These are phyloP conservation scores for Dicaeum eximium DNA, from an alignment of 2,113 vertebrate species.

Conservation along the genomic window DNA sequence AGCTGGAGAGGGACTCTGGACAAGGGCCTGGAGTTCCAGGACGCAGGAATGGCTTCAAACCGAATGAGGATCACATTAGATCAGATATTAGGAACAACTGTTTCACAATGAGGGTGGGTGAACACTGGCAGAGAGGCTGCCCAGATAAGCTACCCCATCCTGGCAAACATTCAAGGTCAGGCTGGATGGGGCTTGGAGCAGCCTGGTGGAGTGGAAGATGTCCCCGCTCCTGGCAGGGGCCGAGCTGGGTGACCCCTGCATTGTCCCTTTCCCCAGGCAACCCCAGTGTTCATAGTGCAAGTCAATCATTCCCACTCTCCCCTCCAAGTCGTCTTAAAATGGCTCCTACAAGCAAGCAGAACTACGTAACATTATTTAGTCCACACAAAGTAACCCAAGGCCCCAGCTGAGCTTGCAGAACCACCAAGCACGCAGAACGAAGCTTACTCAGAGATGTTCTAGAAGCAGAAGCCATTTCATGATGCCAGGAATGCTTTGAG, in stretches of 20 bases:
- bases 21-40: neutral
- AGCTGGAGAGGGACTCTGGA: neutral
- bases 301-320: neutral
- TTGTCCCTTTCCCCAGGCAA: neutral
- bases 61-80: fast-evolving
- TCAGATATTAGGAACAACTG: fast-evolving
- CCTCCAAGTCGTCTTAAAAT: neutral
- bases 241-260: neutral
- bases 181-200: neutral
- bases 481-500: neutral
- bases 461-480: neutral
- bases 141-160: neutral
- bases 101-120: fast-evolving
- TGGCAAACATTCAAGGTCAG: neutral
- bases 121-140: neutral
- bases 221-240: neutral
- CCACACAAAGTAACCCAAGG: fast-evolving
- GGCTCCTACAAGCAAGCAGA: neutral
- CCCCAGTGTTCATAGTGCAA: neutral
- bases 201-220: neutral
- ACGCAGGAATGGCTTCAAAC: fast-evolving
- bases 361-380: fast-evolving
- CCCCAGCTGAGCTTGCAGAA: neutral
- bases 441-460: neutral
- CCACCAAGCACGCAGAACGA: fast-evolving